Base-by-base conservation (phyloP, 2,113 vertebrate genomes). In the Scortum barcoo region DNA sequence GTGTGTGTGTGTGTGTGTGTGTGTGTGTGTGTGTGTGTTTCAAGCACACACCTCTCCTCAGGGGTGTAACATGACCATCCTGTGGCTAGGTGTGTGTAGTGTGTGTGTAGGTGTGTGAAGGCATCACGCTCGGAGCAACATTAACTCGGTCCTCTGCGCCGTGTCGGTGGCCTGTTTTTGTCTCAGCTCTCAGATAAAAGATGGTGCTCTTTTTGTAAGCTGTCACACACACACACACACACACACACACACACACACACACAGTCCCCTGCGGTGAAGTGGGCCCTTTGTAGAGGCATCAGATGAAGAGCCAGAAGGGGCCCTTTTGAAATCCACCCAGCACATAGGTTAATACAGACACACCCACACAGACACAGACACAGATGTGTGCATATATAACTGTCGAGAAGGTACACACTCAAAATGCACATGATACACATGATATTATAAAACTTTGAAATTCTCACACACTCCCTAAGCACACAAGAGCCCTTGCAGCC, bases 221-320 rank as follows among this genome's bases (percentile, higher is more conserved):
- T 69, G 16, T 42, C 60, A 48, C 62, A 28, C 76, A 36, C n/a
- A 4, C 48, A 30, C 76, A 44, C 54, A 53, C 57, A 44, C 70
- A 70, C 46, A 66, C 42, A 53, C 75, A 48, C 67, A 56, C 62
- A 67, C 51, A 50, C 30, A 63, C 76, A 68, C 36, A 75, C 48
- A 38, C 12, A 63, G 61, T 66, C 77, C 87, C 91, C 89, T 74
- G 86, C n/a, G 72, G 89, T 66, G 61, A 80, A 63, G 44, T 14
- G 19, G 50, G 56, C 68, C 81, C 83, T 94, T 94, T 93, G 87
- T 92, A 85, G 81, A 91, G 83, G 89, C 93, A 93, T 94, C 91
- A 83, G 60, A 94, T 95, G 91, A 89, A 89, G 84, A 66, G 78
- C 86, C 88, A 61, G 44, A 89, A 81, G 73, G 86, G 72, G 22